Base-by-base conservation (phyloP, 2,797 vertebrate species). In the Lutjanus campechanus region DNA sequence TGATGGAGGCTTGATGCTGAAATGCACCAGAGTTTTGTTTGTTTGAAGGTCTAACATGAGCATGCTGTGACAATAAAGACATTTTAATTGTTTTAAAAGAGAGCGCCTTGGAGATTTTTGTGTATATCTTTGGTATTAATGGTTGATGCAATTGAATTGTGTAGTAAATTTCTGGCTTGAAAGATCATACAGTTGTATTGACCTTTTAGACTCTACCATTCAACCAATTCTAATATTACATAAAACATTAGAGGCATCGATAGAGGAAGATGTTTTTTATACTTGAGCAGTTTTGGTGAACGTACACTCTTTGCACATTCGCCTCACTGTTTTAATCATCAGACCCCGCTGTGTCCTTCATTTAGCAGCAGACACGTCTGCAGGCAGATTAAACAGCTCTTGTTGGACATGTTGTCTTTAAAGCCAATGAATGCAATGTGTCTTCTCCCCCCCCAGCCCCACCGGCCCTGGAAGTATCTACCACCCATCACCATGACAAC, bases 401-500 rank as follows among this genome's bases (percentile, higher is more conserved):
- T 82, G 75, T 76, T 76, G 73, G 70, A 83, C 88, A 82, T 70
- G 61, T 63, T 73, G 68, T 85, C 84, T 89, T 88, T 73, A 79
- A 76, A 79, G 61, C 62, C 73, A 83, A 50, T 81, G 76, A 85
- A 78, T 29, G 36, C 72, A 58, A 69, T 73, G 65, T 53, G 53
- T 89, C 83, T 87, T 73, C 44, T 71, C 60, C 66, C 29, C 29
- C 29, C 64, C 43, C 73, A 75, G 68, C 63, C 63, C 65, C 60
- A 59, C 51, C 9, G 44, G 67, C 75, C 67, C 63, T 67, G 71
- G 56, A 83, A 84, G 76, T 49, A 81, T 82, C 85, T 55, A 67
- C 71, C 72, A 83, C 73, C 59, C 53, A 81, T 92, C 85, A 79
- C 90, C 89, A 92, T 92, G 91, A 90, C 91, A 92, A 92, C 92